phyloP scores from a whole-genome alignment of 2,888 invertebrate genomes.

The Sialis lutaria region DNA sequence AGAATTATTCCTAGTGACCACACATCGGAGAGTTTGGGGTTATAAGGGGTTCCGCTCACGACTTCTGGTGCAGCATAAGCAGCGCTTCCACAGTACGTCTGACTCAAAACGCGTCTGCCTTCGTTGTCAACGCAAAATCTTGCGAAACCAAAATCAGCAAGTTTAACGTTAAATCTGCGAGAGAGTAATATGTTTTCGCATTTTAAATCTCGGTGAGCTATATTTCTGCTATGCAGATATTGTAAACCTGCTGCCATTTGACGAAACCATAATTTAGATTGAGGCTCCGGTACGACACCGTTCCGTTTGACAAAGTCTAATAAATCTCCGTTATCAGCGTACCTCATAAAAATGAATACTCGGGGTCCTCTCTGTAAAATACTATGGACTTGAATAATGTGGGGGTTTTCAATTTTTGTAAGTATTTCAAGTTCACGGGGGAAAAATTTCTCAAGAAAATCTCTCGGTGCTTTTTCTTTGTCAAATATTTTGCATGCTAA shows the following conservation, averaged over 20 bases:
- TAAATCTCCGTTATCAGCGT: constrained; percentile 80
- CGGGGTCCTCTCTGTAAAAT: constrained; percentile 66
- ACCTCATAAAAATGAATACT: constrained; percentile 82
- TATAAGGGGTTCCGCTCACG: constrained; percentile 74
- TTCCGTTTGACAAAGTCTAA: constrained; percentile 66
- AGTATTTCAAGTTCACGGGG: constrained; percentile 84
- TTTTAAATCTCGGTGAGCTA: constrained; percentile 84
- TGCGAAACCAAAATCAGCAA: constrained; percentile 91
- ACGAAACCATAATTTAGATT: constrained; percentile 67
- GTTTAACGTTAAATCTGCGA: constrained; percentile 71
- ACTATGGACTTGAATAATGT: constrained; percentile 79
- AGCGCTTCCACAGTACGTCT: constrained; percentile 91
- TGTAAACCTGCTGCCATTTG: constrained; percentile 72
- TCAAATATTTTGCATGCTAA: constrained; percentile 86
- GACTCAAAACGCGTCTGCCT: constrained; percentile 61
- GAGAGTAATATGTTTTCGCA: constrained; percentile 81
- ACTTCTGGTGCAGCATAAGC: constrained; percentile 95
- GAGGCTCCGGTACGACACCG: constrained; percentile 61
- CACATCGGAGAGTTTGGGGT: constrained; percentile 77
- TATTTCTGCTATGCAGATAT: constrained; percentile 68
- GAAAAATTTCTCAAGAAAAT: constrained; percentile 84
- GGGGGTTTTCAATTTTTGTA: constrained; percentile 75
- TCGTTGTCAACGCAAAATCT: constrained; percentile 57
- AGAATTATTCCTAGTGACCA: constrained; percentile 88
- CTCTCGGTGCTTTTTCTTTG: constrained; percentile 70